Evolutionary conservation across 2,888 invertebrate genomes (phyloP).

Genomic region (Epistrophella euchroma): DNA sequence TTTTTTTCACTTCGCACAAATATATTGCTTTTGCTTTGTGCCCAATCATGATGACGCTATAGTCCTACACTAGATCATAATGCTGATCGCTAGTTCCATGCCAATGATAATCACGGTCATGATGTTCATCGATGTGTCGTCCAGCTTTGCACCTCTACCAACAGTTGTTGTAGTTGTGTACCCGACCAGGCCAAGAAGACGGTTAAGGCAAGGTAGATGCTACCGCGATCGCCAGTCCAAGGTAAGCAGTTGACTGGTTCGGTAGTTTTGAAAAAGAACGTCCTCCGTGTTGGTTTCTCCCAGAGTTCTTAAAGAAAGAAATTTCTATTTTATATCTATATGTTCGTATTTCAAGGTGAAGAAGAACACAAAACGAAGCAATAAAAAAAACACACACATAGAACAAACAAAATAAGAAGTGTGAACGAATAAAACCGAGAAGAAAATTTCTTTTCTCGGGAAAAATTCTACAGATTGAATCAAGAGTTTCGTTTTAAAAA

Average conservation of each 20-base stretch:
- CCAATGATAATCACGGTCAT: slow-evolving; percentile 52
- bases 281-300: slow-evolving; percentile 47
- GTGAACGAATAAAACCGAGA: slow-evolving; percentile 64
- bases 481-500: slow-evolving; percentile 39
- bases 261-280: slow-evolving; percentile 78
- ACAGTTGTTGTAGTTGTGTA: slow-evolving; percentile 34
- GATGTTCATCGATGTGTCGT: slow-evolving; percentile 58
- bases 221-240: slow-evolving; percentile 82
- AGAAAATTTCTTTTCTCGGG: slow-evolving; percentile 72
- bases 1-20: slow-evolving; percentile 64
- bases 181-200: slow-evolving; percentile 61
- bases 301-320: slow-evolving; percentile 42
- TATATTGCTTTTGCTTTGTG: slow-evolving; percentile 19
- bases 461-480: slow-evolving; percentile 67
- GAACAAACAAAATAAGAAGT: slow-evolving; percentile 62
- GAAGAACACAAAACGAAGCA: slow-evolving; percentile 50
- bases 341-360: slow-evolving; percentile 58
- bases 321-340: slow-evolving; percentile 47
- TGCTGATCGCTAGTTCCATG: slow-evolving; percentile 56
- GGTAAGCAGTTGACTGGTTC: slow-evolving; percentile 82
- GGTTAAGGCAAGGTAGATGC: slow-evolving; percentile 83
- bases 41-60: slow-evolving; percentile 55
- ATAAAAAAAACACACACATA: slow-evolving; percentile 58
- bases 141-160: slow-evolving; percentile 55
- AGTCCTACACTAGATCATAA: slow-evolving; percentile 47